Conservation (phyloP, 1,140 invertebrate genomes). For the Rhizoglyphus robini region DNA sequence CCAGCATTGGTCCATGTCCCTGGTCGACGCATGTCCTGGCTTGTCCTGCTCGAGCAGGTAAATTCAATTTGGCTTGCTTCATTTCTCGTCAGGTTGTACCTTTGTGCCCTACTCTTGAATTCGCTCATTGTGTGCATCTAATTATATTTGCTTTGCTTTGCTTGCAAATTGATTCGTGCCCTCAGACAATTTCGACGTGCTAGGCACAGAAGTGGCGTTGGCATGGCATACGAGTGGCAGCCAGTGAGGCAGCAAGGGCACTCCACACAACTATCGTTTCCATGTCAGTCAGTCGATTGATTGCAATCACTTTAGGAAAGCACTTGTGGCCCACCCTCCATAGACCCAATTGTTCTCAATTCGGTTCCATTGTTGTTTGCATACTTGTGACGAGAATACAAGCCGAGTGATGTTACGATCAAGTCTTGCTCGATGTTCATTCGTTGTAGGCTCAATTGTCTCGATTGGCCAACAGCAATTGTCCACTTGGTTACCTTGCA, state of each 20-base stretch:
- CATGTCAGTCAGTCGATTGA: not conserved
- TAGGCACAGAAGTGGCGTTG: no score
- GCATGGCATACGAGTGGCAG: not conserved
- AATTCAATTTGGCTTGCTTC: constrained; percentile 3
- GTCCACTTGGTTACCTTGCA: no score
- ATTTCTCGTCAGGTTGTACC: not conserved
- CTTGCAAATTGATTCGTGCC: constrained; percentile 12
- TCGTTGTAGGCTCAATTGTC: no score
- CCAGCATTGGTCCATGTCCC: no score
- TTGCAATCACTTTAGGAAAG: not conserved
- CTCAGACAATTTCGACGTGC: not conserved
- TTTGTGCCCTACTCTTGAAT: not conserved
- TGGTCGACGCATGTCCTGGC: no score
- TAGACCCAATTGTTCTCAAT: no score
- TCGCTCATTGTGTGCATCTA: constrained; percentile 7
- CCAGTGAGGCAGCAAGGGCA: not conserved
- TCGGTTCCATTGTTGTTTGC: no score
- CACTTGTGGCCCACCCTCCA: not conserved
- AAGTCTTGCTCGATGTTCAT: no score
- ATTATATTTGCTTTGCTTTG: constrained; percentile 10
- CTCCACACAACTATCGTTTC: not conserved
- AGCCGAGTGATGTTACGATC: no score
- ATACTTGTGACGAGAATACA: no score
- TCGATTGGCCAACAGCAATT: no score
- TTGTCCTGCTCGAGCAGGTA: not conserved